Evolutionary conservation across 2,888 invertebrate genomes (phyloP), one percentile per base, ranked within the genome.

Genomic region (Myopa tessellatipennis): DNA sequence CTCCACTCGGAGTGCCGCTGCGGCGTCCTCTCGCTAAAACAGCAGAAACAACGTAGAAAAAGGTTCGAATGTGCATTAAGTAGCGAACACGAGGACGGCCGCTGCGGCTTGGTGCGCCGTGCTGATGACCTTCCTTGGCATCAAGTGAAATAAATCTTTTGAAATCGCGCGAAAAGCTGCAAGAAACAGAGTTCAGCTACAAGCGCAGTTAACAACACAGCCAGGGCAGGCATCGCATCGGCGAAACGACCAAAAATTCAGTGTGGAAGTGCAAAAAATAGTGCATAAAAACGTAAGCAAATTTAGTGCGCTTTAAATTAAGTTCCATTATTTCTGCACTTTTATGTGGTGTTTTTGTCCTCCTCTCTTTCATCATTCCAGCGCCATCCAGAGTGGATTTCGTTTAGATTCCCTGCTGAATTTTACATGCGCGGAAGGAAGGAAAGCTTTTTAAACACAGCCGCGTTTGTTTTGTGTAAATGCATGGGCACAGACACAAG

Each of bases 281-380:
- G 61, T 40, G 76, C 14, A 68, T 26, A 61, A 52, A 76, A 75
- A 77, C 72, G 67, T 45, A 68, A 68, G 80, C 78, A 85, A 85
- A 85, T 85, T 85, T 86, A 85, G 83, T 86, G 83, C 81, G 81
- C 85, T 83, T 81, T 82, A 85, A 84, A 86, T 86, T 83, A 83
- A 84, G 83, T 85, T 83, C 82, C 83, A 82, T 81, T 80, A 82
- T 83, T 84, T 85, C 84, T 83, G 52, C 40, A 67, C 67, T 38
- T 55, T 67, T 40, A 36, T 55, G 67, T 68, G 60, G 38, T 38
- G 67, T 40, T 38, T 58, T 58, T 1, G 36, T 61, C 36, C n/a
- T 55, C n/a, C 5, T 45, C 63, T 63, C 52, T 71, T 76, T 70
- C 40, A 50, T 74, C 65, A 52, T 65, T 74, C 55, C 67, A 36